These are phyloP conservation scores for Macrocentrus cingulum DNA, from an alignment of 1,140 invertebrate genomes.

Conservation along the genomic window DNA sequence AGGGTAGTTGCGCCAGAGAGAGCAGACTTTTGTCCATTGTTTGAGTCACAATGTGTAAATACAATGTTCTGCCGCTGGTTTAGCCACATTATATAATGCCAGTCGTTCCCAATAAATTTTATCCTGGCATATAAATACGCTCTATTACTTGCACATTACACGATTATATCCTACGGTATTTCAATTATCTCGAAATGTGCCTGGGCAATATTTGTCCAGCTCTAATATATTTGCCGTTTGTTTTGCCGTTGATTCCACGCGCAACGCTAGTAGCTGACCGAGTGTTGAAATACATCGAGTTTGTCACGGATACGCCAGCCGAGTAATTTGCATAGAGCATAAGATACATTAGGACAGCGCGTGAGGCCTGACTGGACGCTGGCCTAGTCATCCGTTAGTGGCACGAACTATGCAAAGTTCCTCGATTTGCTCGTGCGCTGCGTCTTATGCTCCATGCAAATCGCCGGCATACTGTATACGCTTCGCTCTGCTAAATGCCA, in stretches of 20 bases:
- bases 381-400: background rate
- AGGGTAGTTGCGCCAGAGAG: no score
- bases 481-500: conserved; percentile 20
- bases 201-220: background rate
- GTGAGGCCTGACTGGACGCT: background rate
- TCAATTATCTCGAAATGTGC: conserved; percentile 20
- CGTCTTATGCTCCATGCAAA: conserved; percentile 30
- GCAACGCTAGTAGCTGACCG: conserved; percentile 4
- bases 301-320: conserved; percentile 19
- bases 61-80: conserved; percentile 25
- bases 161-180: conserved; percentile 9
- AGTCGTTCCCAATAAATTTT: conserved; percentile 26
- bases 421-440: conserved; percentile 23
- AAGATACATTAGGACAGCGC: conserved; percentile 23
- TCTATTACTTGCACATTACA: conserved; percentile 27
- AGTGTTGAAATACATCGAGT: conserved; percentile 22
- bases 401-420: conserved; percentile 24
- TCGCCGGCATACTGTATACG: conserved; percentile 1
- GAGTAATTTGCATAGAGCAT: conserved; percentile 19
- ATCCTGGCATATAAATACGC: conserved; percentile 25
- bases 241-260: background rate
- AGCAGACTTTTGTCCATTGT: conserved; percentile 29
- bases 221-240: background rate
- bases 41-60: conserved; percentile 12
- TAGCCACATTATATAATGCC: conserved; percentile 21